A percentile compares a stretch with the other conserved stretches of the same genome.
phyloP scores from a whole-genome alignment of 2,113 vertebrate species.

The Xenus cinereus region DNA sequence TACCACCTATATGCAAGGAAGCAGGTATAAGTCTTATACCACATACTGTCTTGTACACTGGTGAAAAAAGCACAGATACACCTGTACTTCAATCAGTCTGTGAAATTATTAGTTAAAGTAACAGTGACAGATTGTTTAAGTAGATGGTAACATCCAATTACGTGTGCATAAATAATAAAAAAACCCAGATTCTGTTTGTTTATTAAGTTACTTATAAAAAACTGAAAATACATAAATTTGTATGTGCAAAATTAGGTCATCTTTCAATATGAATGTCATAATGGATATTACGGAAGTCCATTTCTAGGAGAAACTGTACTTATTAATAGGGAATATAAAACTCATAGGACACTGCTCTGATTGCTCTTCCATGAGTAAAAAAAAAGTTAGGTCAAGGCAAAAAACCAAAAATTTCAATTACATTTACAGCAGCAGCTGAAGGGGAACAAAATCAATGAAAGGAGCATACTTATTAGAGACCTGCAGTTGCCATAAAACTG shows the following conservation, averaged over 20 bases:
- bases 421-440: conserved; percentile 78
- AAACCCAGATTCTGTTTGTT: not conserved
- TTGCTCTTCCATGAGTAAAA: conserved; percentile 49
- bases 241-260: not conserved
- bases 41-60: not conserved
- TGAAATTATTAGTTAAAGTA: not conserved
- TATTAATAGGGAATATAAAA: conserved; percentile 55
- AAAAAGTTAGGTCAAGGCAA: conserved; percentile 49
- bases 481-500: conserved; percentile 79
- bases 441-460: conserved; percentile 82
- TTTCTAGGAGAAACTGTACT: conserved; percentile 31
- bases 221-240: not conserved
- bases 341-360: conserved; percentile 30
- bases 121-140: not conserved
- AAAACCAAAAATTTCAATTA: conserved; percentile 75
- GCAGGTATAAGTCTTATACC: not conserved
- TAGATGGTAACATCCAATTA: not conserved
- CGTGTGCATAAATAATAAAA: not conserved
- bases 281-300: not conserved
- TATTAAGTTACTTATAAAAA: not conserved
- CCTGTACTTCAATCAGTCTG: not conserved
- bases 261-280: not conserved
- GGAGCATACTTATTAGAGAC: conserved; percentile 81
- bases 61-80: not conserved
- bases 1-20: not conserved